A percentile compares a stretch with the other conserved stretches of the same genome.
Conservation (phyloP, 2,113 vertebrate genomes). For the Numida meleagris region DNA sequence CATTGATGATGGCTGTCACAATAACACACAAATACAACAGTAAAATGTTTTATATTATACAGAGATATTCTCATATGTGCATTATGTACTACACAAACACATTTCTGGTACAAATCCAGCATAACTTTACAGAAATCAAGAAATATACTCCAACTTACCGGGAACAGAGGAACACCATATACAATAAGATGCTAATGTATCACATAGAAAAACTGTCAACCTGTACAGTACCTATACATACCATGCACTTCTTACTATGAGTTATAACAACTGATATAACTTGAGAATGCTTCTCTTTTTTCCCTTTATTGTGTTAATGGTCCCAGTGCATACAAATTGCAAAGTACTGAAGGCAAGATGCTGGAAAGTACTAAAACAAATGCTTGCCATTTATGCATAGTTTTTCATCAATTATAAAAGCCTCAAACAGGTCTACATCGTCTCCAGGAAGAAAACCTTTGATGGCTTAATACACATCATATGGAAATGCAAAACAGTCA, state of each 20-base stretch:
- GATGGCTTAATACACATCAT: background rate
- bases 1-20: background rate
- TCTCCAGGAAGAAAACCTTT: background rate
- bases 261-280: background rate
- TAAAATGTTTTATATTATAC: background rate
- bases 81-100: background rate
- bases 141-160: background rate
- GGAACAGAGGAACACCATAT: background rate
- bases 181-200: background rate
- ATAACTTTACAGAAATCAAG: background rate
- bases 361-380: background rate
- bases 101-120: background rate
- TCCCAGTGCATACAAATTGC: background rate
- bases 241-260: background rate
- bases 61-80: background rate
- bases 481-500: background rate
- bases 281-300: background rate
- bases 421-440: background rate
- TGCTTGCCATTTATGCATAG: fast-evolving
- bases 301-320: background rate
- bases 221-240: background rate
- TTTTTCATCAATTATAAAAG: background rate
- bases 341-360: background rate
- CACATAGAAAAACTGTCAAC: background rate
- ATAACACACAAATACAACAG: background rate